Conservation (phyloP, 2,797 vertebrate species). For the Platyrinchus mystaceus region DNA sequence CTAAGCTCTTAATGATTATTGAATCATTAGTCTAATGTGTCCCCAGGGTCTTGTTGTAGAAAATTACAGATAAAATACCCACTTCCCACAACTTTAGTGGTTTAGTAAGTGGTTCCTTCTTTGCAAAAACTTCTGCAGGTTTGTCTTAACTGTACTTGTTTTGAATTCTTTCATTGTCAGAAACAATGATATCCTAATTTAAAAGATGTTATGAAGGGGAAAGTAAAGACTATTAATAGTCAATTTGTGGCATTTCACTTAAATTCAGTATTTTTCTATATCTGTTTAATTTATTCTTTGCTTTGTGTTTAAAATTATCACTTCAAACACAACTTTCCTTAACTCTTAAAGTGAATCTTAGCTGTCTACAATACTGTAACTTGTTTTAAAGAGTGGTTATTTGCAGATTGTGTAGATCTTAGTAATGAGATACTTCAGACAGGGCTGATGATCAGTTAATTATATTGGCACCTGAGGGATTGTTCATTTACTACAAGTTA, state of each 20-base stretch:
- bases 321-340: neutral
- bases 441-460: neutral
- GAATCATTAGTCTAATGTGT: conserved; percentile 52
- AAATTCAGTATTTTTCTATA: neutral
- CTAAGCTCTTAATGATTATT: conserved; percentile 49
- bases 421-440: neutral
- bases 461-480: neutral
- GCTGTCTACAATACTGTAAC: neutral
- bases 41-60: conserved; percentile 36
- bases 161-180: neutral
- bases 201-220: neutral
- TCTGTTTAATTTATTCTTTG: neutral
- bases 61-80: conserved; percentile 37
- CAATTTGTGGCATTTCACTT: neutral
- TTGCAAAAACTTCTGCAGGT: neutral
- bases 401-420: neutral
- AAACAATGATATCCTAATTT: neutral
- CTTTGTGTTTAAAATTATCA: neutral
- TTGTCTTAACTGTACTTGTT: neutral
- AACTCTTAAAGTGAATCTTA: neutral
- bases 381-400: neutral
- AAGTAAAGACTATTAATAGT: neutral
- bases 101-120: neutral
- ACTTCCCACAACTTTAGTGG: conserved; percentile 13
- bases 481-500: neutral